phyloP scores from a whole-genome alignment of 2,113 vertebrate species.

The Percina caprodes region DNA sequence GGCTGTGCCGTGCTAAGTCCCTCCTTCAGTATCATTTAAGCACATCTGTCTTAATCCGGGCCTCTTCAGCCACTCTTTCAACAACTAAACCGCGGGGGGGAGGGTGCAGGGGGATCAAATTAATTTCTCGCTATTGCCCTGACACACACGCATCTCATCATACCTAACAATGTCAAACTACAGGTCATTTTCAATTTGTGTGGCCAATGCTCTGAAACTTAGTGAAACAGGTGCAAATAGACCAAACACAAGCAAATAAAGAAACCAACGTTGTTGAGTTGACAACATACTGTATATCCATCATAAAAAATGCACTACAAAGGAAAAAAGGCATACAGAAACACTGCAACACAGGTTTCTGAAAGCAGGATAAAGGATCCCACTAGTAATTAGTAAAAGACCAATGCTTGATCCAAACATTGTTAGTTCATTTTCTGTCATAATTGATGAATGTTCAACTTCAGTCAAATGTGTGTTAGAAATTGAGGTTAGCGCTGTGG shows the following conservation, averaged over 20 bases:
- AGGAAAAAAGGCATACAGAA: background rate
- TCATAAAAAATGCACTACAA: background rate
- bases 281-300: background rate
- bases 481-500: background rate
- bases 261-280: background rate
- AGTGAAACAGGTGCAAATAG: background rate
- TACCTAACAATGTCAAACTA: background rate
- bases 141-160: constrained; percentile 16
- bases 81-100: constrained; percentile 84
- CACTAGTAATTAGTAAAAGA: background rate
- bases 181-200: background rate
- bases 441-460: background rate
- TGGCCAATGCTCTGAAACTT: background rate
- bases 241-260: background rate
- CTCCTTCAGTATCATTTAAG: constrained; percentile 85
- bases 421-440: too few species aligned
- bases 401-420: too few species aligned
- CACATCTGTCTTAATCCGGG: constrained; percentile 97
- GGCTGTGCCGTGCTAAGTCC: constrained; percentile 88
- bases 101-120: constrained; percentile 81
- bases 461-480: background rate
- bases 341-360: background rate
- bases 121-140: constrained; percentile 79
- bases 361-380: background rate
- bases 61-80: constrained; percentile 93